A percentile compares a stretch with the other conserved stretches of the same genome.
phyloP scores from a whole-genome alignment of 1,140 invertebrate species.

The Drosophila kepulauana region DNA sequence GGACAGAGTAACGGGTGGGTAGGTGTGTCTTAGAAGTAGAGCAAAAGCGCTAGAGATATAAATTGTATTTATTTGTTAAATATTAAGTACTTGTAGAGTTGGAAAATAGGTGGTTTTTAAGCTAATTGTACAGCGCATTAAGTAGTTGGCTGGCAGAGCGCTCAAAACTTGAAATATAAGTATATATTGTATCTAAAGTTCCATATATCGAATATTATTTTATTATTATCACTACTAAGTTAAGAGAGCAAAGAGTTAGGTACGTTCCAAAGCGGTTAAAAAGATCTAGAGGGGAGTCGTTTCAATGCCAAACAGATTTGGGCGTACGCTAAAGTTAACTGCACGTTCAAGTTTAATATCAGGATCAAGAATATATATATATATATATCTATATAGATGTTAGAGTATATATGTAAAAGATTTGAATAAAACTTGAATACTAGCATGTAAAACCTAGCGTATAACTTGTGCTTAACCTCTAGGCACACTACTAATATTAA shows the following conservation, averaged over 20 bases:
- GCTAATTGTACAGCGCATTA: slow-evolving; percentile 83
- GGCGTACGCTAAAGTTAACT: slow-evolving; percentile 58
- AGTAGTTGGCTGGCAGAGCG: slow-evolving; percentile 78
- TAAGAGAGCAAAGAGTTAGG: slow-evolving; percentile 30
- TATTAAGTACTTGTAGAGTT: slow-evolving; percentile 45
- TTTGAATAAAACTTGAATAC: slow-evolving; percentile 54
- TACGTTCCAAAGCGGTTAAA: slow-evolving; percentile 65
- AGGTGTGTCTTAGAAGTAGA: slow-evolving; percentile 66
- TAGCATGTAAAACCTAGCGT: slow-evolving; percentile 60
- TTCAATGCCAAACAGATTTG: slow-evolving; percentile 38
- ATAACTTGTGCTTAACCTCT: slow-evolving; percentile 56
- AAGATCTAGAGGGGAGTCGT: slow-evolving; percentile 46
- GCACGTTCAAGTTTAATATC: slow-evolving; percentile 32
- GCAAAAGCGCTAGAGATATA: slow-evolving; percentile 72
- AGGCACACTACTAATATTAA: slow-evolving; percentile 70
- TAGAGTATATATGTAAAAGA: slow-evolving; percentile 37
- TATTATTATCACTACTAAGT: slow-evolving; percentile 60
- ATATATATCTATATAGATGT: slow-evolving; percentile 6
- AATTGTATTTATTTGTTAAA: slow-evolving; percentile 23
- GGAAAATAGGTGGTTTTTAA: slow-evolving; percentile 71
- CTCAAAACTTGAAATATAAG: slow-evolving; percentile 76
- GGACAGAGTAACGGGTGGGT: slow-evolving; percentile 44
- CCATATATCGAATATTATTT: slow-evolving; percentile 52
- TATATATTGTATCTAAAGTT: slow-evolving; percentile 54
- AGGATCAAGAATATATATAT: slow-evolving; percentile 19